Conservation (phyloP, 2,797 vertebrate genomes). For the Agapornis canus region DNA sequence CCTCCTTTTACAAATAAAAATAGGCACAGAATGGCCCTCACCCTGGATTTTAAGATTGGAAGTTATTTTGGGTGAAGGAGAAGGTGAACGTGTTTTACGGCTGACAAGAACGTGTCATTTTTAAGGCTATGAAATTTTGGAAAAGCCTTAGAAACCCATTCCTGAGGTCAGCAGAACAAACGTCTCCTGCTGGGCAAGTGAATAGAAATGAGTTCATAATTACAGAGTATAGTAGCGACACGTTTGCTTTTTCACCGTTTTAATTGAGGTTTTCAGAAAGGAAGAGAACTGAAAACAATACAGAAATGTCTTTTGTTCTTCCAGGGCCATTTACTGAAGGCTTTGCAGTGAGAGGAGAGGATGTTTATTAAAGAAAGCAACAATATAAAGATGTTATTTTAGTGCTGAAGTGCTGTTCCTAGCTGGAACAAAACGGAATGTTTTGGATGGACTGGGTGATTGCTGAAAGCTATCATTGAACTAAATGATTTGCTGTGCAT, state of each 20-base stretch:
- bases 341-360: conserved; percentile 40
- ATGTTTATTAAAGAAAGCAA: conserved; percentile 52
- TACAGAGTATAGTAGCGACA: neutral
- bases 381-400: conserved; percentile 31
- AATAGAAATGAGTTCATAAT: conserved; percentile 66
- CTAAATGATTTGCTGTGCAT: neutral
- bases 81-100: neutral
- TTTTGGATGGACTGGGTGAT: neutral
- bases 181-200: conserved; percentile 5
- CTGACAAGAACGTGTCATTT: neutral
- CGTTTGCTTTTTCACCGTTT: conserved; percentile 25
- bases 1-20: conserved; percentile 16
- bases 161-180: conserved; percentile 43
- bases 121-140: conserved; percentile 43
- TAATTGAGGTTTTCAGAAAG: conserved; percentile 59
- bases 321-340: neutral
- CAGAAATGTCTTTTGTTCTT: conserved; percentile 65
- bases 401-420: neutral
- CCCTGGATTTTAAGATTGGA: neutral
- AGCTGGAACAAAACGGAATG: neutral
- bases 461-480: neutral
- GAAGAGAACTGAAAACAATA: conserved; percentile 61
- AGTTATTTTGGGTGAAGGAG: conserved; percentile 37
- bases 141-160: neutral
- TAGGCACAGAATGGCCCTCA: neutral